Conservation (phyloP, 2,888 invertebrate species). For the Chesias legatella region DNA sequence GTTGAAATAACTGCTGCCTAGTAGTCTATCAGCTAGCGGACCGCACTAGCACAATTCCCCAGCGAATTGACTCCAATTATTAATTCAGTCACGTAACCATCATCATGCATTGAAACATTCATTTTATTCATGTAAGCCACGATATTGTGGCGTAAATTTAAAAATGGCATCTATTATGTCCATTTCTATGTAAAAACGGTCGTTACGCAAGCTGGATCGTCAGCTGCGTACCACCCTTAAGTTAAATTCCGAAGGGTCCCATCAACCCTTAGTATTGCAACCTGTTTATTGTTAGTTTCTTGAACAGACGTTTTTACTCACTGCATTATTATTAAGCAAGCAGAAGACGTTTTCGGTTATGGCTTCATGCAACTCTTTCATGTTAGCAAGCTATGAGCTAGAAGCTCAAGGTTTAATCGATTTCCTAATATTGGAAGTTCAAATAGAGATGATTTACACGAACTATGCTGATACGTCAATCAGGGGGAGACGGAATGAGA, state of each 20-base stretch:
- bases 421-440: too few relatives aligned
- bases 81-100: neutral
- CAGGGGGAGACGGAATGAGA: too few relatives aligned
- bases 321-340: neutral
- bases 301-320: slow-evolving; percentile 1
- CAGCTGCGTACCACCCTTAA: slow-evolving; percentile 18
- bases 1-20: too few relatives aligned
- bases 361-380: too few relatives aligned
- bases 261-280: slow-evolving; percentile 7
- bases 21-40: too few relatives aligned
- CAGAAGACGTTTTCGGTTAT: neutral
- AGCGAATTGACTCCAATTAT: slow-evolving; percentile 12
- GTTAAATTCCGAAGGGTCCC: slow-evolving; percentile 12
- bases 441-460: too few relatives aligned
- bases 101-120: neutral
- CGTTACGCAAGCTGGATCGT: slow-evolving; percentile 15
- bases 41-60: neutral
- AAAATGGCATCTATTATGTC: slow-evolving; percentile 1
- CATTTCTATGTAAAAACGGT: slow-evolving; percentile 7
- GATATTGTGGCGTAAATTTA: neutral
- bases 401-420: too few relatives aligned
- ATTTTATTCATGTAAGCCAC: neutral
- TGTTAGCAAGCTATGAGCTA: too few relatives aligned
- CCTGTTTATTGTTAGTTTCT: slow-evolving; percentile 5
- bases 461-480: too few relatives aligned